phyloP scores from a whole-genome alignment of 2,797 vertebrate species.

The Galaxias olidus region DNA sequence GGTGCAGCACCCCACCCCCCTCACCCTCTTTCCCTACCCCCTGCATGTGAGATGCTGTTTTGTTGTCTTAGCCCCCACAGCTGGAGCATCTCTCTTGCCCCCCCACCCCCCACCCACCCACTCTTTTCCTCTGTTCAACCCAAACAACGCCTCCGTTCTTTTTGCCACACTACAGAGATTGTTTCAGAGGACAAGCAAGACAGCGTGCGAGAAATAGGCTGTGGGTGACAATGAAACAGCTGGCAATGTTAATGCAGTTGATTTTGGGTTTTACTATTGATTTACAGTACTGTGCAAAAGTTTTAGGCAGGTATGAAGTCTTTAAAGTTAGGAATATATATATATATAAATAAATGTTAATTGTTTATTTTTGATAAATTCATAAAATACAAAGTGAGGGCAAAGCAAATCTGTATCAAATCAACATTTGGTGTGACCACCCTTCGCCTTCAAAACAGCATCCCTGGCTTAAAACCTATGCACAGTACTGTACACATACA shows the following conservation, averaged over 20 bases:
- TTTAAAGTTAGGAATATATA: no score
- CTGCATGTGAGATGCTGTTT: conserved; percentile 80
- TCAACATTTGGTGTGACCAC: no score
- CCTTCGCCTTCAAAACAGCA: no score
- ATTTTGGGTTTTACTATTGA: conserved; percentile 66
- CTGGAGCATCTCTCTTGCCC: conserved; percentile 76
- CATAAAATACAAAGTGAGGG: no score
- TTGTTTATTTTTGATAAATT: no score
- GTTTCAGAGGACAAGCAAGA: conserved; percentile 76
- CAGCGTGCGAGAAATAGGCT: conserved; percentile 57
- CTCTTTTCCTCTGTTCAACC: conserved; percentile 75
- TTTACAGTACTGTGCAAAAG: no score
- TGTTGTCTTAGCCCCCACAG: conserved; percentile 82
- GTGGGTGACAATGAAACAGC: conserved; percentile 81
- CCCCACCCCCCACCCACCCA: conserved; percentile 32
- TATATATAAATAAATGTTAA: no score
- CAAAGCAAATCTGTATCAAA: no score
- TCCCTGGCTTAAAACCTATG: no score
- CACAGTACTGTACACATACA: no score
- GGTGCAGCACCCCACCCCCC: conserved; percentile 56
- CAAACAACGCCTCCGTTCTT: conserved; percentile 80
- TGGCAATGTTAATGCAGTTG: conserved; percentile 76
- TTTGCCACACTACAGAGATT: conserved; percentile 79
- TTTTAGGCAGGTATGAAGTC: no score
- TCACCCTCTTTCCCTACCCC: conserved; percentile 41